Evolutionary conservation across 2,113 vertebrate species (phyloP).

Genomic region (Dasyornis broadbenti): DNA sequence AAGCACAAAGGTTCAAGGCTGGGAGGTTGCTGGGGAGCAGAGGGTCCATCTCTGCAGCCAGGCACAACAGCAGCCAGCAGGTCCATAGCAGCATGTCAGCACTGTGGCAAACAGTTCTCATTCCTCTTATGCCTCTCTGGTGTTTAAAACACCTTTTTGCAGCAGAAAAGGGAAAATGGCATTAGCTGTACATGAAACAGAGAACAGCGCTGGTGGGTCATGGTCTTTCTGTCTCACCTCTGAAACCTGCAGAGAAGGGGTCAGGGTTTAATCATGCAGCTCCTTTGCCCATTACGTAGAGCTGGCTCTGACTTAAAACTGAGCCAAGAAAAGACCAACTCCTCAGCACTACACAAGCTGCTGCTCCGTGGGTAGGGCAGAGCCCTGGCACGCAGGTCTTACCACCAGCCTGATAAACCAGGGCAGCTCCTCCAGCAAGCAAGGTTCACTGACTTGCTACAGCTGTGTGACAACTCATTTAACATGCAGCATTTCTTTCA

Average conservation of each 20-base stretch:
- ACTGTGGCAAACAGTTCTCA: fast-evolving
- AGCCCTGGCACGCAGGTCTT: not conserved
- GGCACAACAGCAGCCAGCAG: not conserved
- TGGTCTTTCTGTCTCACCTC: not conserved
- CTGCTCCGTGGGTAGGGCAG: not conserved
- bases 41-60: not conserved
- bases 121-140: not conserved
- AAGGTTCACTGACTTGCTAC: not conserved
- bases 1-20: not conserved
- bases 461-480: not conserved
- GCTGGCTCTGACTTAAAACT: not conserved
- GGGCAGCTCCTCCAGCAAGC: not conserved
- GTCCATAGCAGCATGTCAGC: not conserved
- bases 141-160: not conserved
- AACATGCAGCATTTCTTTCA: not conserved
- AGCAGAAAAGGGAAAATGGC: not conserved
- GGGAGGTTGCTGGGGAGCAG: not conserved
- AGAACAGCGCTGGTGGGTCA: not conserved
- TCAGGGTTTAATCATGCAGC: not conserved
- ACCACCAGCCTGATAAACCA: not conserved
- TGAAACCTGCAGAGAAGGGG: not conserved
- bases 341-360: fast-evolving
- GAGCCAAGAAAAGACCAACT: not conserved
- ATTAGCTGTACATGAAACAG: not conserved
- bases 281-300: not conserved